Percentiles rank a stretch among this genome's conserved stretches.
Conservation (phyloP, 2,888 invertebrate genomes). For the Conistra vaccinii region DNA sequence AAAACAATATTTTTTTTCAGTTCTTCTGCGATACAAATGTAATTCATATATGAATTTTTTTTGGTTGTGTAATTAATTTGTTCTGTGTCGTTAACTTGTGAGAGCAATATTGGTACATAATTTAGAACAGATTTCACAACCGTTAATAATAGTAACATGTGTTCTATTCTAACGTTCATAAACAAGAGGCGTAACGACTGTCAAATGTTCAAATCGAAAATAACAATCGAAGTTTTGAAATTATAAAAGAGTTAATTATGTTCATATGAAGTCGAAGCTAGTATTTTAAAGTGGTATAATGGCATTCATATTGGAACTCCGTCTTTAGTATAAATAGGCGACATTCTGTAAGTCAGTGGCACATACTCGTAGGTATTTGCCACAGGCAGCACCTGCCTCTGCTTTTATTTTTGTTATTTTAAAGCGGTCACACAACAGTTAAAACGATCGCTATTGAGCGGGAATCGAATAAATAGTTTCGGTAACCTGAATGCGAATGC, state of each 20-base stretch:
- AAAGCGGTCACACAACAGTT: constrained; percentile 47
- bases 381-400: constrained; percentile 55
- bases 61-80: constrained; percentile 8
- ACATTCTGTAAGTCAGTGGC: constrained; percentile 51
- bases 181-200: constrained; percentile 54
- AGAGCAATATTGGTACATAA: constrained; percentile 47
- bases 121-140: constrained; percentile 61
- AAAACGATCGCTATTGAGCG: constrained; percentile 48
- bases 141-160: constrained; percentile 57
- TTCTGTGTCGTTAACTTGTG: constrained; percentile 18
- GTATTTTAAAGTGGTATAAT: constrained; percentile 31
- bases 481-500: constrained; percentile 30
- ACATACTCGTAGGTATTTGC: constrained; percentile 61
- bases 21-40: not conserved
- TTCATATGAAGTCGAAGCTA: constrained; percentile 5
- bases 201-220: constrained; percentile 56
- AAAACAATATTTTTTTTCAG: not conserved
- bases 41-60: not conserved
- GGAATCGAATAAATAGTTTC: constrained; percentile 50
- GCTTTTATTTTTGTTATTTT: constrained; percentile 60
- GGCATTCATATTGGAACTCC: constrained; percentile 9
- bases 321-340: constrained; percentile 47
- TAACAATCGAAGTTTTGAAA: constrained; percentile 46
- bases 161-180: constrained; percentile 50
- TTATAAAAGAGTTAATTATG: constrained; percentile 23